Percentiles rank a stretch among this genome's conserved stretches.
Evolutionary conservation across 2,888 invertebrate species (phyloP).

Genomic region (Amphimallon solstitiale): DNA sequence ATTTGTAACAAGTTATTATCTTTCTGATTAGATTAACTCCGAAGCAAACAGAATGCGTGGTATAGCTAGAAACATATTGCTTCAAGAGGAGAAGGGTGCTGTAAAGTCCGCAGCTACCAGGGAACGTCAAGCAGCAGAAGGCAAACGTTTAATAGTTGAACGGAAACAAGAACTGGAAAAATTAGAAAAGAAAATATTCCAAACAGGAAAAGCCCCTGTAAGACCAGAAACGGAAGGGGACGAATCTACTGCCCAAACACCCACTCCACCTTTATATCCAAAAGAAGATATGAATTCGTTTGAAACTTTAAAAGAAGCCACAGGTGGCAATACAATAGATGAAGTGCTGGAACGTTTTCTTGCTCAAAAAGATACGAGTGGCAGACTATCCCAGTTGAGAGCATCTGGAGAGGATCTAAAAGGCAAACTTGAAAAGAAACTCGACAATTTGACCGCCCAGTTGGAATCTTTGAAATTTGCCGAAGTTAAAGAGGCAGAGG

Average conservation of each 20-base stretch:
- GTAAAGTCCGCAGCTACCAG: conserved; percentile 74
- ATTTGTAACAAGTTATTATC: neutral
- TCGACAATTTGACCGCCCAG: conserved; percentile 73
- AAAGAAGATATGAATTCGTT: conserved; percentile 72
- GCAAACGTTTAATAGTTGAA: conserved; percentile 76
- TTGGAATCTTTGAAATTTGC: conserved; percentile 82
- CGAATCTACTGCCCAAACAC: conserved; percentile 49
- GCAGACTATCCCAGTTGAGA: conserved; percentile 76
- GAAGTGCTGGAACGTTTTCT: conserved; percentile 80
- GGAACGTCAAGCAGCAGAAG: conserved; percentile 71
- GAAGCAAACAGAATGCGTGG: conserved; percentile 80
- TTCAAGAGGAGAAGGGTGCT: conserved; percentile 76
- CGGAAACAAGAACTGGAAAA: conserved; percentile 78
- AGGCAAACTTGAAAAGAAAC: conserved; percentile 72
- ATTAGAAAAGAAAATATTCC: conserved; percentile 80
- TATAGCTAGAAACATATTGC: conserved; percentile 74
- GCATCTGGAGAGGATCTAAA: conserved; percentile 80
- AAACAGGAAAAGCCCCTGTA: conserved; percentile 65
- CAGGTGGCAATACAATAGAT: conserved; percentile 79
- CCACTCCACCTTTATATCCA: conserved; percentile 47
- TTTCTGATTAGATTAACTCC: conserved; percentile 71
- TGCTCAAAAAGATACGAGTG: conserved; percentile 78
- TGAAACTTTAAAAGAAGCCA: conserved; percentile 79
- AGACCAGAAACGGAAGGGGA: conserved; percentile 57
- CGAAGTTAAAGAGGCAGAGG: conserved; percentile 82